Evolutionary conservation across 37 sponge, comb jelly and placozoan genomes (phyloP).

Genomic region (Beroe forskalii): DNA sequence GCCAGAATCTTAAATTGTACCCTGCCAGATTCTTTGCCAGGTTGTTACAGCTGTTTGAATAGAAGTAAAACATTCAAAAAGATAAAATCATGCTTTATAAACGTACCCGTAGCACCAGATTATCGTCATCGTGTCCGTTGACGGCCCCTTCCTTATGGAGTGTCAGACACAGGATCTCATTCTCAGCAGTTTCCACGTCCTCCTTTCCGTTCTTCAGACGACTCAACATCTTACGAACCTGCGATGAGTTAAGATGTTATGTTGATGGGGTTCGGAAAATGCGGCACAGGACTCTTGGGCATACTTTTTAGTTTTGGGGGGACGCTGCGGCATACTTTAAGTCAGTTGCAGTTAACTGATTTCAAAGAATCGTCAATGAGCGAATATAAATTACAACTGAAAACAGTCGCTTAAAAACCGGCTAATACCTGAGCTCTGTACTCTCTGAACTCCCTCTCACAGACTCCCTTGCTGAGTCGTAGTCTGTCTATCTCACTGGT

Average conservation of each 20-base stretch:
- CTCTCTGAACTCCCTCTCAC: conserved; percentile 71
- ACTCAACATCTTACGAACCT: conserved; percentile 46
- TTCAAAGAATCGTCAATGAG: not conserved
- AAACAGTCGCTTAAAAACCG: no score
- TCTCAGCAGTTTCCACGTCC: conserved; percentile 50
- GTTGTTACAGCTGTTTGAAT: no score
- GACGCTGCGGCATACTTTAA: no score
- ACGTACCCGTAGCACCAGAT: not conserved
- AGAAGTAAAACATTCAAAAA: no score
- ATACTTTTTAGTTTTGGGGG: no score
- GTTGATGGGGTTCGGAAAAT: no score
- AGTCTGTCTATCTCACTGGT: conserved; percentile 62
- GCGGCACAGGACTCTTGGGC: no score
- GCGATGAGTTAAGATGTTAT: not conserved
- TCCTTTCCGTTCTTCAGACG: conserved; percentile 32
- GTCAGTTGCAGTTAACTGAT: not conserved
- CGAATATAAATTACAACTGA: no score
- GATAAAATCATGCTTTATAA: no score
- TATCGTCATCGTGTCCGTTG: conserved; percentile 6
- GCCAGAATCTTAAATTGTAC: no score
- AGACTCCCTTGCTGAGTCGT: conserved; percentile 33
- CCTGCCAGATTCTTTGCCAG: no score
- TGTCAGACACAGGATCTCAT: conserved; percentile 22
- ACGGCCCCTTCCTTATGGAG: conserved; percentile 6
- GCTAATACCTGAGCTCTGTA: conserved; percentile 59